Conservation (phyloP, 2,888 invertebrate species). For the Beris chalybata region DNA sequence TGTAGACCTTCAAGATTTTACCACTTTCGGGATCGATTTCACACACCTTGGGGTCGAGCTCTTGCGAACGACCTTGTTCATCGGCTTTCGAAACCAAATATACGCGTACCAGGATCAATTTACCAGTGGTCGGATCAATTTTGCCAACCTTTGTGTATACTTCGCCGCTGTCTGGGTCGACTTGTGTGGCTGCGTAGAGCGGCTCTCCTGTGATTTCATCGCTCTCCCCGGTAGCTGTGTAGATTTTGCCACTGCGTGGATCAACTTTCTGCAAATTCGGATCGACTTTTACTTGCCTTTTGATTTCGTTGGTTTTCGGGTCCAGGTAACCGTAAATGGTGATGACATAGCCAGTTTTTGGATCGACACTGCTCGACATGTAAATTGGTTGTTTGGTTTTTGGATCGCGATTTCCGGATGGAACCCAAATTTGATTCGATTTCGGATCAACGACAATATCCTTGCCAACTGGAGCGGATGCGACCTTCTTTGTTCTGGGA, state of each 20-base stretch:
- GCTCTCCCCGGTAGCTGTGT: constrained; percentile 68
- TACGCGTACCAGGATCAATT: constrained; percentile 68
- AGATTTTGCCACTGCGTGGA: constrained; percentile 70
- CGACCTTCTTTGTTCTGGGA: constrained; percentile 63
- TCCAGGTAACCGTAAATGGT: constrained; percentile 72
- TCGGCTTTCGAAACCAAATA: constrained; percentile 58
- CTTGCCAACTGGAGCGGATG: constrained; percentile 50
- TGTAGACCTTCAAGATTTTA: constrained; percentile 60
- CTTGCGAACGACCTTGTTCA: constrained; percentile 18
- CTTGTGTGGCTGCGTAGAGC: constrained; percentile 70
- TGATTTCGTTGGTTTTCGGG: constrained; percentile 67
- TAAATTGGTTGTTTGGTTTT: constrained; percentile 68
- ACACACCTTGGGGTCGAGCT: constrained; percentile 26
- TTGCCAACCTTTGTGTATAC: constrained; percentile 74
- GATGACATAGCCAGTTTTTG: constrained; percentile 70
- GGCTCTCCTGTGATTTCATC: constrained; percentile 67
- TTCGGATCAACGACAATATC: constrained; percentile 54
- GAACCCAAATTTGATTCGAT: constrained; percentile 65
- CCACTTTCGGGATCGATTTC: constrained; percentile 62
- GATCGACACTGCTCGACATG: constrained; percentile 70
- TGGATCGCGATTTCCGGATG: constrained; percentile 66
- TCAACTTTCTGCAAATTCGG: constrained; percentile 69
- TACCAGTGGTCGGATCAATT: constrained; percentile 71
- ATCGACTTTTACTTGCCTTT: constrained; percentile 67
- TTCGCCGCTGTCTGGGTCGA: constrained; percentile 71